phyloP scores from a whole-genome alignment of 2,888 invertebrate genomes.

The Copidosoma aretas region DNA sequence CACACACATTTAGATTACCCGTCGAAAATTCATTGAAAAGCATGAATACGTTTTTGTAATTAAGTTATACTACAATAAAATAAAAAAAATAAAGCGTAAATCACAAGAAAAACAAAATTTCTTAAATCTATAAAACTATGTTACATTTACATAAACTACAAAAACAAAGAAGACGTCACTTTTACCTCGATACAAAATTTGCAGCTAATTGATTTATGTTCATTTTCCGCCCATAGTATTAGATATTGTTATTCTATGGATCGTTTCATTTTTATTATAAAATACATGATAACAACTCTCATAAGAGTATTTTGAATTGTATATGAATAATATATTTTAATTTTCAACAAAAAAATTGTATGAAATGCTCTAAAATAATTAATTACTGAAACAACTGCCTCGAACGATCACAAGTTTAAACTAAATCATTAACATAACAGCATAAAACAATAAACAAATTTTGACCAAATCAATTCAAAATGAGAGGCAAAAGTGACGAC shows the following conservation, averaged over 20 bases:
- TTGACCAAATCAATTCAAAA: no score
- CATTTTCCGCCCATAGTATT: no score
- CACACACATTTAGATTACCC: conserved; percentile 16
- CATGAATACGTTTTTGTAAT: conserved; percentile 8
- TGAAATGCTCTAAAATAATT: no score
- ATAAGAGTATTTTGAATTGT: neutral
- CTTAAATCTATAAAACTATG: conserved; percentile 20
- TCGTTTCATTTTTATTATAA: neutral
- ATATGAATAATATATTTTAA: neutral
- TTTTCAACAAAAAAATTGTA: neutral
- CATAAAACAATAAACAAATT: neutral
- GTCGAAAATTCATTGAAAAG: neutral
- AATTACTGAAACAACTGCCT: no score
- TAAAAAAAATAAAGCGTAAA: conserved; percentile 18
- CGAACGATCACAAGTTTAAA: neutral
- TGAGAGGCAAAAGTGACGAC: conserved; percentile 30
- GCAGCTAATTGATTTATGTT: neutral
- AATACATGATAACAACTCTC: neutral
- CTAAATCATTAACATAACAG: neutral
- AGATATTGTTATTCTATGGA: neutral
- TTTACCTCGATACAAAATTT: conserved; percentile 19
- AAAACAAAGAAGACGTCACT: conserved; percentile 21
- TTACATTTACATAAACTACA: conserved; percentile 8
- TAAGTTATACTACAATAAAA: conserved; percentile 23
- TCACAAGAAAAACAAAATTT: conserved; percentile 26